Percentiles rank a stretch among this genome's conserved stretches.
These are phyloP conservation scores for Electrona antarctica DNA, from an alignment of 2,113 vertebrate genomes.

Conservation along the genomic window DNA sequence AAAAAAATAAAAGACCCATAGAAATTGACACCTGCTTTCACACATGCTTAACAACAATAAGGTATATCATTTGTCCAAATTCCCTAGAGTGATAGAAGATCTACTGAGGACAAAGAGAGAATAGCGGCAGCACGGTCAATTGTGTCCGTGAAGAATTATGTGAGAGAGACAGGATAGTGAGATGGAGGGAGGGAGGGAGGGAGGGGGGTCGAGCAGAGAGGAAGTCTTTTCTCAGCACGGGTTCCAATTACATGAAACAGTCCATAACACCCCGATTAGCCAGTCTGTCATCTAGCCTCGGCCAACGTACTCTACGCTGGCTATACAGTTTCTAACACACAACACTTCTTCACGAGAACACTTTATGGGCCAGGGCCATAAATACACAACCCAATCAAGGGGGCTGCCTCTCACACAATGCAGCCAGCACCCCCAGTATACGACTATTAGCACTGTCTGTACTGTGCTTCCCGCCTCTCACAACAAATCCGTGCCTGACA, in stretches of 20 bases:
- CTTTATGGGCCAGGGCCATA: conserved; percentile 45
- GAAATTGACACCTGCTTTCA: conserved; percentile 35
- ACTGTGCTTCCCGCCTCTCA: conserved; percentile 21
- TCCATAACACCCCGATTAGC: conserved; percentile 63
- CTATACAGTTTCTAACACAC: conserved; percentile 26
- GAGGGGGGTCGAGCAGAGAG: conserved; percentile 27
- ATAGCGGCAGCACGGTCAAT: not conserved
- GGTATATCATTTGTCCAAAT: conserved; percentile 21
- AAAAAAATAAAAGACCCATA: conserved; percentile 14
- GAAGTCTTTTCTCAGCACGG: conserved; percentile 32
- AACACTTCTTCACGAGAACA: conserved; percentile 52
- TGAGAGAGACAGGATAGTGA: not conserved
- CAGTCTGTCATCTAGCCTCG: conserved; percentile 58
- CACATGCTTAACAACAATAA: conserved; percentile 40
- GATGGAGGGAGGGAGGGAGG: conserved; percentile 8
- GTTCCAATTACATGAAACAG: conserved; percentile 64
- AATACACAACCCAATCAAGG: conserved; percentile 49
- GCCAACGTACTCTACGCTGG: not conserved
- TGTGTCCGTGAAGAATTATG: conserved; percentile 7
- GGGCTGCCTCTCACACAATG: conserved; percentile 49
- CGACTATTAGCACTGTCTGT: conserved; percentile 42
- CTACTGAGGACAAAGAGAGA: conserved; percentile 16
- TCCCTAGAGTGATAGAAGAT: conserved; percentile 23
- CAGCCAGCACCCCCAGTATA: conserved; percentile 21
- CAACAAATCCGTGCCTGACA: conserved; percentile 51